These are phyloP conservation scores for Scrobipalpa costella DNA, from an alignment of 2,888 invertebrate genomes.

Conservation along the genomic window DNA sequence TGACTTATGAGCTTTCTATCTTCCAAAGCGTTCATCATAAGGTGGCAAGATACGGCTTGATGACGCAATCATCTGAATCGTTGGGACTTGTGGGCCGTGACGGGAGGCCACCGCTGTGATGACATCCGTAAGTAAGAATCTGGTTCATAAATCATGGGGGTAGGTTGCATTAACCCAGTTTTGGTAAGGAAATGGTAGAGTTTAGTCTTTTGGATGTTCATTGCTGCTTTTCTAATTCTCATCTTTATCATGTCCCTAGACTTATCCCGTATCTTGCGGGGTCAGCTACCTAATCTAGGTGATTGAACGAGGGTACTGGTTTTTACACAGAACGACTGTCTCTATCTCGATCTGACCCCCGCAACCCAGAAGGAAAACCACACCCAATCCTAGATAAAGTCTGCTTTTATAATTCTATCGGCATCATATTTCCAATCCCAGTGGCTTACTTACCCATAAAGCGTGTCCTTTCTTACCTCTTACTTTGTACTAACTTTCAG, in stretches of 20 bases:
- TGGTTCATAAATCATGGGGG: slow-evolving; percentile 64
- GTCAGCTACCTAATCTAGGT: background rate
- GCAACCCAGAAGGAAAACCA: no score
- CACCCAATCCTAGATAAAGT: no score
- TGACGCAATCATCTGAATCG: slow-evolving; percentile 33
- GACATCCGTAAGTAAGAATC: slow-evolving; percentile 62
- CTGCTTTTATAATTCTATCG: no score
- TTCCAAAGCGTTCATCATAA: background rate
- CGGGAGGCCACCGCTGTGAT: slow-evolving; percentile 45
- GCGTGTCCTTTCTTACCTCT: no score
- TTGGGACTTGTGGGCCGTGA: slow-evolving; percentile 34
- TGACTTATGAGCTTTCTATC: background rate
- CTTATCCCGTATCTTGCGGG: background rate
- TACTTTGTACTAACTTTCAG: no score
- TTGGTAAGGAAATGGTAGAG: background rate
- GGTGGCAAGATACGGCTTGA: slow-evolving; percentile 29
- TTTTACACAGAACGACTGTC: no score
- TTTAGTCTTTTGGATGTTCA: background rate
- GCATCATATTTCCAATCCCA: no score
- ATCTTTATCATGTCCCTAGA: background rate
- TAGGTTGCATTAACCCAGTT: background rate
- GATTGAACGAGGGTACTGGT: no score
- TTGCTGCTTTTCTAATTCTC: background rate
- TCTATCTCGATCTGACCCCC: no score
- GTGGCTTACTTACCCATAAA: no score